phyloP scores from a whole-genome alignment of 1,140 invertebrate species.

The Yoshiicerus persimilis region DNA sequence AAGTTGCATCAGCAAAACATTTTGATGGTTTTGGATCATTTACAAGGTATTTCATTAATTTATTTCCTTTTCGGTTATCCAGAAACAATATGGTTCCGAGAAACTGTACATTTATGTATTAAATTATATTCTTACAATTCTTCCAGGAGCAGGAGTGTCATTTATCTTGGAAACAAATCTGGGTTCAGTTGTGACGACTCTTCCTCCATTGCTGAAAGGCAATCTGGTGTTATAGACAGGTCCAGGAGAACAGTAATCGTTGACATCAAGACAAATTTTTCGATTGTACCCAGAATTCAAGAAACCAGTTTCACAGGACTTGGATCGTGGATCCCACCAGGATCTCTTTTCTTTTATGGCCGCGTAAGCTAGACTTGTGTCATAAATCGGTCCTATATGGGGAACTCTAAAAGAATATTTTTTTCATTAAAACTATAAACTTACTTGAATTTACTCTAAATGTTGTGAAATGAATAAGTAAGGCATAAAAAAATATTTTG shows the following conservation, averaged over 20 bases:
- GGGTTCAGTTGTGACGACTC: neutral
- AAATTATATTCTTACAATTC: neutral
- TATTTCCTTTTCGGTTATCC: no score
- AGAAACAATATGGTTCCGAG: no score
- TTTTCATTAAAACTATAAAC: no score
- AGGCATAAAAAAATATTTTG: no score
- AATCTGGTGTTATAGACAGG: slow-evolving; percentile 29
- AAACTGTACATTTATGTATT: no score
- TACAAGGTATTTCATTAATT: no score
- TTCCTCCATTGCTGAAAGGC: neutral
- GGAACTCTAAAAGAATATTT: slow-evolving; percentile 28
- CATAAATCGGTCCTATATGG: slow-evolving; percentile 45
- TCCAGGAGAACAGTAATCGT: slow-evolving; percentile 33
- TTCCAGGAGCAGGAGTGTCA: neutral
- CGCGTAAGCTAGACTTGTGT: slow-evolving; percentile 15
- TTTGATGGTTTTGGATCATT: no score
- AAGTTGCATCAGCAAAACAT: neutral
- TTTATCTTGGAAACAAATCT: neutral
- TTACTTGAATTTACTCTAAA: neutral
- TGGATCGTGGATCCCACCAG: slow-evolving; percentile 30
- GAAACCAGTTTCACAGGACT: slow-evolving; percentile 22
- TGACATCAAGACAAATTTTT: neutral
- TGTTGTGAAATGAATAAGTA: no score
- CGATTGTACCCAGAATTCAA: slow-evolving; percentile 35
- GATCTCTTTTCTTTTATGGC: slow-evolving; percentile 22